Evolutionary conservation across 2,113 vertebrate genomes (phyloP).

Genomic region (Vidua macroura): DNA sequence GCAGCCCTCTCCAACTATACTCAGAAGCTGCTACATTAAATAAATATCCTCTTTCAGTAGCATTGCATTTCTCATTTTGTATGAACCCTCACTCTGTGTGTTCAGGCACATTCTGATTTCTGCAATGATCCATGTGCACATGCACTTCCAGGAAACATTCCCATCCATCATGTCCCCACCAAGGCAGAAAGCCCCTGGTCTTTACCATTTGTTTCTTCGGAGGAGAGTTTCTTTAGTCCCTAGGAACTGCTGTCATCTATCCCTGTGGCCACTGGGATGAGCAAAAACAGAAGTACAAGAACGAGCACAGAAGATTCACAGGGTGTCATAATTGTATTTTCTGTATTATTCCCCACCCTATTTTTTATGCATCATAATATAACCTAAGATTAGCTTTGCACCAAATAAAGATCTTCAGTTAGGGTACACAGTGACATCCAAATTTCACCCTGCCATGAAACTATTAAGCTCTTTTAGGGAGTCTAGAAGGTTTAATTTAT

Average conservation of each 20-base stretch:
- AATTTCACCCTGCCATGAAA: not conserved
- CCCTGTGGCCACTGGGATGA: not conserved
- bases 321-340: not conserved
- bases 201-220: not conserved
- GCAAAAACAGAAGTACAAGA: not conserved
- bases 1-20: not conserved
- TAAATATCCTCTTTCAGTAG: not conserved
- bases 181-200: not conserved
- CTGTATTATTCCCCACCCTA: not conserved
- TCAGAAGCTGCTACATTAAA: not conserved
- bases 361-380: not conserved
- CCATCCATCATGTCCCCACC: not conserved
- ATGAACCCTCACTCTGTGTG: not conserved
- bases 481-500: not conserved
- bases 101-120: not conserved
- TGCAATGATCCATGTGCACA: not conserved
- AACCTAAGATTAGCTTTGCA: not conserved
- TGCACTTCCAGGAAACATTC: not conserved
- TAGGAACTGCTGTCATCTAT: not conserved
- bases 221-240: not conserved
- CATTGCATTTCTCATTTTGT: not conserved
- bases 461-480: not conserved
- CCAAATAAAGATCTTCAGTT: not conserved
- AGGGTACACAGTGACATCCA: not conserved
- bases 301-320: not conserved